phyloP scores from a whole-genome alignment of 2,888 invertebrate species.

The Electrophaes corylata region DNA sequence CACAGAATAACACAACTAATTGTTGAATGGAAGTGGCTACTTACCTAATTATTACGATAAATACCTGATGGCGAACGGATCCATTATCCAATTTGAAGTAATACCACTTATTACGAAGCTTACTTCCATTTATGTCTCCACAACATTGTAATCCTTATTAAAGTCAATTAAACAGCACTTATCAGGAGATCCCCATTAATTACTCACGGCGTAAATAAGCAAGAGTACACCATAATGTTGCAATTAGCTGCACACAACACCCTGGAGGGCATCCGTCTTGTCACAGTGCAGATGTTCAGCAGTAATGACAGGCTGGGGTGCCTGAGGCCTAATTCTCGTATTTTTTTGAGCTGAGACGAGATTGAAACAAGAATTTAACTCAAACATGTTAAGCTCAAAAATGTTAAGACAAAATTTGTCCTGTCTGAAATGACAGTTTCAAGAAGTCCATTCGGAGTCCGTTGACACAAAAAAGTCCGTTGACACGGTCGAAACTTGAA shows the following conservation, averaged over 20 bases:
- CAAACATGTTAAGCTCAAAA: too few relatives aligned
- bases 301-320: background rate
- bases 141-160: slow-evolving; percentile 37
- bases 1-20: too few relatives aligned
- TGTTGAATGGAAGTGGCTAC: background rate
- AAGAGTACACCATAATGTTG: slow-evolving; percentile 53
- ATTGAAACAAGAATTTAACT: too few relatives aligned
- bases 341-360: background rate
- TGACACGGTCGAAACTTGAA: too few relatives aligned
- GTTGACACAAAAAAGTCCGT: too few relatives aligned
- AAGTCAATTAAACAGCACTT: slow-evolving; percentile 38
- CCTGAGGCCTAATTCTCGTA: background rate
- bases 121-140: slow-evolving; percentile 7
- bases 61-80: background rate
- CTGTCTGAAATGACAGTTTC: too few relatives aligned
- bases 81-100: slow-evolving; percentile 5
- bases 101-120: slow-evolving; percentile 6
- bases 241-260: slow-evolving; percentile 56
- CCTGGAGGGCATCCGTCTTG: slow-evolving; percentile 38
- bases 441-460: too few relatives aligned
- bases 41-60: background rate
- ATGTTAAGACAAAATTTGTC: too few relatives aligned
- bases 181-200: slow-evolving; percentile 43
- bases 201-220: slow-evolving; percentile 52
- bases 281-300: slow-evolving; percentile 19